Base-by-base conservation (phyloP, 1,140 invertebrate species). In the Brachionus asplanchnoidis region DNA sequence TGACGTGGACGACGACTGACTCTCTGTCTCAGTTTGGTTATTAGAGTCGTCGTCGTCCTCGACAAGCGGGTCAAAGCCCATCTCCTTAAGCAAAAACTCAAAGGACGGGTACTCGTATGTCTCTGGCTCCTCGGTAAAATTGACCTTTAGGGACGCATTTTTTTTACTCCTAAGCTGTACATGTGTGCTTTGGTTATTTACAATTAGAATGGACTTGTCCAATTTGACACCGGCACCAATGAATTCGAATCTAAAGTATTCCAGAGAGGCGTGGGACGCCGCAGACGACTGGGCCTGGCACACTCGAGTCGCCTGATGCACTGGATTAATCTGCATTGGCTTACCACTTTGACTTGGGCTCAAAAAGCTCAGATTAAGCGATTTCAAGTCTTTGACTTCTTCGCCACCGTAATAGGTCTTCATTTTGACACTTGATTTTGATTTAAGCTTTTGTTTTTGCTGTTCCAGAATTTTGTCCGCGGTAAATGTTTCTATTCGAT, bases 361-460 rank as follows among this genome's bases (percentile, higher is more conserved):
- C 40, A 65, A 14, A 56, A 60, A 60, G 20, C 26, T 17, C n/a
- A 80, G 50, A 56, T 80, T 80, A 8, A 80, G 17, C 2, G 28
- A 42, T 32, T 65, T 80, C 20, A 80, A 42, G 28, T 82, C 79
- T 60, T 68, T 82, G 1, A 82, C 32, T 68, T 82, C 79, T 65
- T 82, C 26, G 53, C 79, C 79, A 68, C 79, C 79, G 79, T 65
- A 82, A 46, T 44, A 82, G 12, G 79, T 82, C 14, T 82, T 82
- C 79, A 82, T 82, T 82, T 82, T 82, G n/a, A 82, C 79, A 65
- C 50, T 65, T 36, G 79, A 82, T 46, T 82, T 82, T 28, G 79
- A 82, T 46, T 82, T 82, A 26, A 65, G 53, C 40, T 82, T 82
- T 42, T 40, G 32, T 36, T 82, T 60, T 65, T 82, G 50, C 32